Percentiles rank a stretch among this genome's conserved stretches.
phyloP scores from a whole-genome alignment of 2,113 vertebrate genomes.

The Micromys minutus region DNA sequence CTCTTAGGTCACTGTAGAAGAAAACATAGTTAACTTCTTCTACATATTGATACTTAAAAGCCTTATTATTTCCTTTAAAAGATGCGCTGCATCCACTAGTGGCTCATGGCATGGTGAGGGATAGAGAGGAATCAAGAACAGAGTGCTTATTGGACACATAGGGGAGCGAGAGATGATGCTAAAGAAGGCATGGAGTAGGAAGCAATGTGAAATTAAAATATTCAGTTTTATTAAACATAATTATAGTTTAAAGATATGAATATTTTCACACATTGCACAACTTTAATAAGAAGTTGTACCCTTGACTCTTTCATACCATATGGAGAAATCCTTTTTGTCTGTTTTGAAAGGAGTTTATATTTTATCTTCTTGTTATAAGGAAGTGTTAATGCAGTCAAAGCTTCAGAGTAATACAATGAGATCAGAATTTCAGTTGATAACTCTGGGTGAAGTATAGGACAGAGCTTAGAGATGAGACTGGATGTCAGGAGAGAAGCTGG shows the following conservation, averaged over 20 bases:
- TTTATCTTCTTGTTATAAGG: slow-evolving; percentile 33
- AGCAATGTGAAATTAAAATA: not conserved
- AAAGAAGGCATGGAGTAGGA: not conserved
- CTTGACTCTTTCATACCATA: not conserved
- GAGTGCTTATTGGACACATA: not conserved
- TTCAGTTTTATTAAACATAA: not conserved
- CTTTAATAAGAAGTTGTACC: not conserved
- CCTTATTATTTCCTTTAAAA: not conserved
- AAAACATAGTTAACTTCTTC: not conserved
- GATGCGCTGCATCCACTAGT: not conserved
- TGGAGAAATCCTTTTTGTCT: not conserved
- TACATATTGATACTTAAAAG: not conserved
- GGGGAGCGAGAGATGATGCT: not conserved
- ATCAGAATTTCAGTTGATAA: slow-evolving; percentile 19
- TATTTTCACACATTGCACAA: not conserved
- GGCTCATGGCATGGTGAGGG: not conserved
- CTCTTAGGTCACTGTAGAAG: not conserved
- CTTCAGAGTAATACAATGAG: not conserved
- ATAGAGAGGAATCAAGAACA: not conserved
- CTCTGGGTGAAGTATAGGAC: not conserved
- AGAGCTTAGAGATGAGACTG: not conserved
- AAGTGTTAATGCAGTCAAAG: not conserved
- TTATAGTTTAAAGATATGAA: not conserved
- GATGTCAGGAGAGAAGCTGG: not conserved
- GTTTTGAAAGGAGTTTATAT: not conserved